Percentiles rank a stretch among this genome's conserved stretches.
phyloP scores from a whole-genome alignment of 2,888 invertebrate genomes.

The Ophraella communa region DNA sequence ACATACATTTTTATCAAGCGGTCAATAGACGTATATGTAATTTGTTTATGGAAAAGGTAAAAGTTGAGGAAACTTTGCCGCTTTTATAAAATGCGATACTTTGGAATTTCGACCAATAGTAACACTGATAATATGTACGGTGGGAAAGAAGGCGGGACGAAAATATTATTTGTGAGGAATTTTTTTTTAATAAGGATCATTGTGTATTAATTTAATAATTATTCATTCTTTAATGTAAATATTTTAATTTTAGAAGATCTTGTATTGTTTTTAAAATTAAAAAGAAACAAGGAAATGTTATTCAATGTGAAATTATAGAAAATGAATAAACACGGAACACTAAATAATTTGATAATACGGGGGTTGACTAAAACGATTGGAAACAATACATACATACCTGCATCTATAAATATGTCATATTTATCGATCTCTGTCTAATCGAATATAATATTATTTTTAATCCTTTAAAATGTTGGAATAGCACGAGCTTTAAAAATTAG shows the following conservation, averaged over 20 bases:
- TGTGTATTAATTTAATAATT: no score
- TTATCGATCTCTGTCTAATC: slow-evolving; percentile 1
- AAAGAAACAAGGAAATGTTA: no score
- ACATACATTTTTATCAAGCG: slow-evolving; percentile 18
- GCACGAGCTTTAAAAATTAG: slow-evolving; percentile 32
- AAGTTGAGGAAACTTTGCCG: slow-evolving; percentile 28
- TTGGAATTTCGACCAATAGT: slow-evolving; percentile 31
- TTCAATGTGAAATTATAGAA: no score
- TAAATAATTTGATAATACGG: no score
- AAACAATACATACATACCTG: no score
- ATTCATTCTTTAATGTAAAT: no score
- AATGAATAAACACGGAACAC: no score
- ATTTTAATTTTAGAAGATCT: not conserved
- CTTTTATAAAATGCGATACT: slow-evolving; percentile 23
- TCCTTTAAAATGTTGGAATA: slow-evolving; percentile 25
- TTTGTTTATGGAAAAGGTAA: not conserved
- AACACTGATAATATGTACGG: slow-evolving; percentile 14
- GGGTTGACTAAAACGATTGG: no score
- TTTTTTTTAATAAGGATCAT: not conserved
- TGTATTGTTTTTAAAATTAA: no score
- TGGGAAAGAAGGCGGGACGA: slow-evolving; percentile 37
- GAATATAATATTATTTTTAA: slow-evolving; percentile 17
- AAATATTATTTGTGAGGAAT: slow-evolving; percentile 29
- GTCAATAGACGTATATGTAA: not conserved
- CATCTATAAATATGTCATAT: not conserved